Conservation (phyloP, 2,797 vertebrate species). For the Geotria australis region DNA sequence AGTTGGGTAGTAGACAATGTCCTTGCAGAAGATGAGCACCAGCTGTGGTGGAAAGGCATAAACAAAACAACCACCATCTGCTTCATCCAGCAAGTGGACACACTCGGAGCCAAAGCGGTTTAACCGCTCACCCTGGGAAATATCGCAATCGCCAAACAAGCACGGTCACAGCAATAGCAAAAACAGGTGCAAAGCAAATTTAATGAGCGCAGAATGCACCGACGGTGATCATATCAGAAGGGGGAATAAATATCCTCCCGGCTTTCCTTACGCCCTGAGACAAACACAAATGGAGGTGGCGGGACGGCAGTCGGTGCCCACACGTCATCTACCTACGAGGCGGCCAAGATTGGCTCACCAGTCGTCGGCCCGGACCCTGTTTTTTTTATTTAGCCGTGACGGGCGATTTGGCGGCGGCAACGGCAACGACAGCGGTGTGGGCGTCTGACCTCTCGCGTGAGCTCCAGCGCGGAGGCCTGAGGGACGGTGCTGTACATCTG, state of each 20-base stretch:
- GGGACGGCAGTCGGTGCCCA: neutral
- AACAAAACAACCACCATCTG: slow-evolving; percentile 5
- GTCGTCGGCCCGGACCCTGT: neutral
- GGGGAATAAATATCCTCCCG: neutral
- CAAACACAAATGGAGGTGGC: slow-evolving; percentile 2
- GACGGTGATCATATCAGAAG: too few relatives aligned
- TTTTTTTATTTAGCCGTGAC: too few relatives aligned
- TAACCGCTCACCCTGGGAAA: neutral
- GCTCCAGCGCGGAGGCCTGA: slow-evolving; percentile 78
- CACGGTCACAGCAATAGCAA: neutral
- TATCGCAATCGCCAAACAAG: neutral
- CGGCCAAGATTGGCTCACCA: neutral
- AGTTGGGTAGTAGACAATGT: slow-evolving; percentile 76
- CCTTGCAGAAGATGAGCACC: slow-evolving; percentile 92
- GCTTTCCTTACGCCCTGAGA: neutral
- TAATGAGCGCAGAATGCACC: slow-evolving; percentile 2
- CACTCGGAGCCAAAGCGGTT: neutral
- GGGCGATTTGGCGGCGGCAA: too few relatives aligned
- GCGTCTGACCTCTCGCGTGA: slow-evolving; percentile 59
- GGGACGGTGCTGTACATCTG: slow-evolving; percentile 99
- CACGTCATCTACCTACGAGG: neutral
- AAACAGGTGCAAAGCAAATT: slow-evolving; percentile 3
- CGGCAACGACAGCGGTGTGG: too few relatives aligned
- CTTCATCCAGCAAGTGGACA: too few relatives aligned
- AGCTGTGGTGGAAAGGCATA: slow-evolving; percentile 18